Percentiles rank a stretch among this genome's conserved stretches.
Conservation (phyloP, 1,140 invertebrate species). For the Drosophila persimilis region DNA sequence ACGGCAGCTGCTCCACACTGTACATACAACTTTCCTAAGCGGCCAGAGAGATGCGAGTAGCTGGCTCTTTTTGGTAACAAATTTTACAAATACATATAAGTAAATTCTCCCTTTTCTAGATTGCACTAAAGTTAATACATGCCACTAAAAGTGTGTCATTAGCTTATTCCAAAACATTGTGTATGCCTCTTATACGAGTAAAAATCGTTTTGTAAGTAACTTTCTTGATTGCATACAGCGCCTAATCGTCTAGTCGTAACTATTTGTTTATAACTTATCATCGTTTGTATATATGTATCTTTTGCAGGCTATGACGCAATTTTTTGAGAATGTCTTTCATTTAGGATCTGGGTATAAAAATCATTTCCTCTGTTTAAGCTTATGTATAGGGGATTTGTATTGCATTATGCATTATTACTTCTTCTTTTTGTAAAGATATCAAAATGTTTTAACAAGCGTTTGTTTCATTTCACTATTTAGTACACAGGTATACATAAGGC, state of each 20-base stretch:
- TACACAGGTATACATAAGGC: slow-evolving; percentile 24
- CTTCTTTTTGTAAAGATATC: slow-evolving; percentile 46
- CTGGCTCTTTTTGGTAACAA: slow-evolving; percentile 11
- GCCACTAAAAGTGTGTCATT: slow-evolving; percentile 58
- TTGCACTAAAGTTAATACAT: slow-evolving; percentile 33
- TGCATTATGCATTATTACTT: too few relatives aligned
- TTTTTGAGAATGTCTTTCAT: slow-evolving; percentile 53
- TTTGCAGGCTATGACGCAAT: slow-evolving; percentile 49
- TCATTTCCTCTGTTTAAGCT: slow-evolving; percentile 44
- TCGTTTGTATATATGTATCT: slow-evolving; percentile 19
- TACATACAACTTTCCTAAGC: slow-evolving; percentile 8
- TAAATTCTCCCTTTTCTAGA: slow-evolving; percentile 34
- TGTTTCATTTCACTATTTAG: slow-evolving; percentile 28
- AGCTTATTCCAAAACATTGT: slow-evolving; percentile 13
- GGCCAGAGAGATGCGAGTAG: slow-evolving; percentile 19
- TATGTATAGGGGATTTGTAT: slow-evolving; percentile 27
- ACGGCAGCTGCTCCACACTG: neutral
- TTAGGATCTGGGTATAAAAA: slow-evolving; percentile 46
- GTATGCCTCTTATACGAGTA: slow-evolving; percentile 15
- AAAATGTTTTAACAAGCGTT: slow-evolving; percentile 35
- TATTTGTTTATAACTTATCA: slow-evolving; percentile 17
- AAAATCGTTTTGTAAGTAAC: slow-evolving; percentile 66
- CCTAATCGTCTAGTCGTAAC: slow-evolving; percentile 34
- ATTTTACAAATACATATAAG: slow-evolving; percentile 17
- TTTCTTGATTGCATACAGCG: slow-evolving; percentile 69